These are phyloP conservation scores for Protobothrops mucrosquamatus DNA, from an alignment of 2,113 vertebrate genomes.

Conservation along the genomic window DNA sequence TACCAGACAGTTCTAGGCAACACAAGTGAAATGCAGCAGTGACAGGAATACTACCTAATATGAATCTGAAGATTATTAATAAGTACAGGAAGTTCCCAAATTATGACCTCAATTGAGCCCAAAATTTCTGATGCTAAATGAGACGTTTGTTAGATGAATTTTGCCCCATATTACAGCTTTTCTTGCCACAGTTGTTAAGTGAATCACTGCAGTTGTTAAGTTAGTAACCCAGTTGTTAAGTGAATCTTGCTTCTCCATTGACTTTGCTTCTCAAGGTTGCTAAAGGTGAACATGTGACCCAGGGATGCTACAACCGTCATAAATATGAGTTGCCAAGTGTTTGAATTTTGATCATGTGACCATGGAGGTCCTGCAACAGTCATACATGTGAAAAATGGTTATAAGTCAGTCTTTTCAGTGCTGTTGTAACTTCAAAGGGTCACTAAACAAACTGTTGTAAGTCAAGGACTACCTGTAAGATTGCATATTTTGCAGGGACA, in stretches of 20 bases:
- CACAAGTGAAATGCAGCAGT: not conserved
- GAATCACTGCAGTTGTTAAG: not conserved
- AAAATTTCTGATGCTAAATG: not conserved
- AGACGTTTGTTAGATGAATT: not conserved
- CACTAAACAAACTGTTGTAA: not conserved
- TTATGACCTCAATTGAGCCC: not conserved
- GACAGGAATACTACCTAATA: not conserved
- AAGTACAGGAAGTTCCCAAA: not conserved
- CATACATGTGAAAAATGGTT: not conserved
- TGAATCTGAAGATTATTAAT: not conserved
- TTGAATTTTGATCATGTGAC: not conserved
- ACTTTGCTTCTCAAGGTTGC: not conserved
- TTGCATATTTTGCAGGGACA: conserved; percentile 29
- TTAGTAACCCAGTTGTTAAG: not conserved
- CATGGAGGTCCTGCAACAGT: not conserved
- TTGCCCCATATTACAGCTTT: not conserved
- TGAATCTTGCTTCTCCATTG: not conserved
- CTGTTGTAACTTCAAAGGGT: not conserved
- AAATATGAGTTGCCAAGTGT: not conserved
- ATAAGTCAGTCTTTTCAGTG: not conserved
- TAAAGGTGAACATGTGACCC: not conserved
- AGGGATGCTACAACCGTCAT: not conserved
- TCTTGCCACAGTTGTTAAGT: not conserved
- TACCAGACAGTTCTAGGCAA: not conserved
- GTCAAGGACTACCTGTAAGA: not conserved